Evolutionary conservation across 2,113 vertebrate species (phyloP), one percentile per base, ranked within the genome.

Genomic region (Toxostoma redivivum): DNA sequence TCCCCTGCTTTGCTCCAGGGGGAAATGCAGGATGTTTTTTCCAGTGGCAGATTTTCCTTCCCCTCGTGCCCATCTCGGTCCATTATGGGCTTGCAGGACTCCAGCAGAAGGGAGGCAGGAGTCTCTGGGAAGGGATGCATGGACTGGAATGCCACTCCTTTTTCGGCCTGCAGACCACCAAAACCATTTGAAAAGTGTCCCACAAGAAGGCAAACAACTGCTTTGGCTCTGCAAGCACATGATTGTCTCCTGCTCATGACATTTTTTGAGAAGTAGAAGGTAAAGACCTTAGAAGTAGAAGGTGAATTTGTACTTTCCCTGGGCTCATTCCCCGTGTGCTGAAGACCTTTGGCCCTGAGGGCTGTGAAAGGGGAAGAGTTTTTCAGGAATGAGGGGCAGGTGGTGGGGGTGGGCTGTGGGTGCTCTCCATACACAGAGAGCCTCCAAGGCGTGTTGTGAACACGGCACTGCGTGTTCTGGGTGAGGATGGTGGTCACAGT

Each of bases 401-500:
- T 16, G 33, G 12, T 25, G 22, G n/a, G 37, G 40, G 38, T 9
- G 35, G 69, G 48, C 45, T 40, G 61, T 0, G 1, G 33, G 10
- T 30, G 47, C 38, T 81, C 60, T 35, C 73, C 23, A 4, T 0
- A 4, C 40, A 4, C 22, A 5, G 7, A 30, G 48, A 79, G 45
- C 20, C 23, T 24, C 44, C 50, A 14, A 3, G 4, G 7, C 0
- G 0, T 13, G 84, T 12, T 15, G 66, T 11, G 22, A 53, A 5
- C 23, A 3, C 0, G 4, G 61, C 62, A 7, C 0, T 8, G 64
- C 11, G 0, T 0, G 19, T 5, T 11, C 28, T 21, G 14, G 51
- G 8, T 24, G 35, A 80, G 35, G 57, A 40, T 0, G 19, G 19
- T 3, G 60, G 5, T n/a, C 81, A 37, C 61, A 42, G 69, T 5